phyloP scores from a whole-genome alignment of 2,113 vertebrate species.

The Chascanopsetta lugubris region DNA sequence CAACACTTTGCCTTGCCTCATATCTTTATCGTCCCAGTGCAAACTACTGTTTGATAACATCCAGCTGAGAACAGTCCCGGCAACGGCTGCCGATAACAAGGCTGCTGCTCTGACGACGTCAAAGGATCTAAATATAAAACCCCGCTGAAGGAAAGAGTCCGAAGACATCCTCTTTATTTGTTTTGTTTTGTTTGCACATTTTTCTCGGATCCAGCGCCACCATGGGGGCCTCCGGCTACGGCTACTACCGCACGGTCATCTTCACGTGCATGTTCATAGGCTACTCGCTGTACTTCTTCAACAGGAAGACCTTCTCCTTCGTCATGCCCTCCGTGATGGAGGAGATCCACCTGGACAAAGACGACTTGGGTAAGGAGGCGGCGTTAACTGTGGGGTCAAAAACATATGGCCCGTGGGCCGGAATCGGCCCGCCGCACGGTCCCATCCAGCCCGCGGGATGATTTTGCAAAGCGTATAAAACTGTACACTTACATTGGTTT shows the following conservation, averaged over 20 bases:
- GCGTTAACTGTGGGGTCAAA: not conserved
- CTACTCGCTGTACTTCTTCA: conserved; percentile 95
- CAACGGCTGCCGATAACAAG: not conserved
- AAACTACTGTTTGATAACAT: conserved; percentile 1
- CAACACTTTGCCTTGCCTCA: not conserved
- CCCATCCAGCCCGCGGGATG: too few relatives aligned
- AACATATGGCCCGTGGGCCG: too few relatives aligned
- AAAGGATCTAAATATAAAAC: conserved; percentile 8
- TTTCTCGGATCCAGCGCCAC: not conserved
- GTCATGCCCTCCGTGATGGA: conserved; percentile 95
- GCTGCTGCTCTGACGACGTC: not conserved
- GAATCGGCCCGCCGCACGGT: too few relatives aligned
- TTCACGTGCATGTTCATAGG: conserved; percentile 93
- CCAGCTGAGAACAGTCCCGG: not conserved
- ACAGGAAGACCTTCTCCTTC: conserved; percentile 97
- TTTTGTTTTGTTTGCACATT: not conserved
- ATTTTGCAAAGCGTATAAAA: too few relatives aligned
- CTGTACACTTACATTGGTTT: too few relatives aligned
- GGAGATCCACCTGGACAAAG: conserved; percentile 92
- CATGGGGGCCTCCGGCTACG: conserved; percentile 84
- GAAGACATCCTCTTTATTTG: not conserved
- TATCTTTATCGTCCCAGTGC: not conserved
- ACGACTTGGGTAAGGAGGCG: conserved; percentile 89
- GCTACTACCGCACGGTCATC: conserved; percentile 86
- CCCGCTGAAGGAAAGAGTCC: conserved; percentile 1